phyloP scores from a whole-genome alignment of 2,888 invertebrate species.

The Drosophila greeni region DNA sequence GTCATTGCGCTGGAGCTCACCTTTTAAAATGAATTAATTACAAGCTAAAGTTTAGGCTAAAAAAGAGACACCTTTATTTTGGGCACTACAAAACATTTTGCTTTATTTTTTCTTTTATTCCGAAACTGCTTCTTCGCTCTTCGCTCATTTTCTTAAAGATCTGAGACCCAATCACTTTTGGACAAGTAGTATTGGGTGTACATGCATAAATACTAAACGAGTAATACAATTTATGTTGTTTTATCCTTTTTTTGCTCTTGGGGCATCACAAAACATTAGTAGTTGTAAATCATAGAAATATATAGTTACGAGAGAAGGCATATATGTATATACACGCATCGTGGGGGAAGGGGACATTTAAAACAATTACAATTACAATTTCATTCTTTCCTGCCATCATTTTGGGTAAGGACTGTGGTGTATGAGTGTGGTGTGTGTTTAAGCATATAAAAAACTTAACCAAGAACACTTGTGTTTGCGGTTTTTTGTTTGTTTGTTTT shows the following conservation, averaged over 20 bases:
- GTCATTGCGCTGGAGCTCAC: not conserved
- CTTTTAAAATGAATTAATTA: not conserved
- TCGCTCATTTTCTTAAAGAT: constrained; percentile 25
- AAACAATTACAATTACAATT: constrained; percentile 24
- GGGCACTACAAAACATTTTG: constrained; percentile 62
- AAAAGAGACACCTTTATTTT: constrained; percentile 1
- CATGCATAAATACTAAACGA: constrained; percentile 61
- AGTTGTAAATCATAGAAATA: constrained; percentile 29
- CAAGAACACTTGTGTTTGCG: constrained; percentile 46
- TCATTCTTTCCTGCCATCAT: constrained; percentile 28
- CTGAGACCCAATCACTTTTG: constrained; percentile 20
- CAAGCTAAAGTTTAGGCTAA: not conserved
- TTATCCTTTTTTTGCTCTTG: constrained; percentile 31
- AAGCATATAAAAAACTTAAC: constrained; percentile 50
- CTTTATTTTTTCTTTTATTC: constrained; percentile 42
- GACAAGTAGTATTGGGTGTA: constrained; percentile 29
- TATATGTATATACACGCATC: constrained; percentile 41
- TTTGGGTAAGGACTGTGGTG: constrained; percentile 55
- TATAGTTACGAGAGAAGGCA: constrained; percentile 29
- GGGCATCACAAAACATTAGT: constrained; percentile 43
- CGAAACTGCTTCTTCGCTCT: constrained; percentile 24
- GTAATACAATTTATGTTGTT: constrained; percentile 52
- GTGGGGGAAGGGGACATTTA: constrained; percentile 14
- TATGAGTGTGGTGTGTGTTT: constrained; percentile 39
- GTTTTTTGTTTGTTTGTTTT: not conserved